Conservation (phyloP, 2,113 vertebrate species). For the Channa argus region DNA sequence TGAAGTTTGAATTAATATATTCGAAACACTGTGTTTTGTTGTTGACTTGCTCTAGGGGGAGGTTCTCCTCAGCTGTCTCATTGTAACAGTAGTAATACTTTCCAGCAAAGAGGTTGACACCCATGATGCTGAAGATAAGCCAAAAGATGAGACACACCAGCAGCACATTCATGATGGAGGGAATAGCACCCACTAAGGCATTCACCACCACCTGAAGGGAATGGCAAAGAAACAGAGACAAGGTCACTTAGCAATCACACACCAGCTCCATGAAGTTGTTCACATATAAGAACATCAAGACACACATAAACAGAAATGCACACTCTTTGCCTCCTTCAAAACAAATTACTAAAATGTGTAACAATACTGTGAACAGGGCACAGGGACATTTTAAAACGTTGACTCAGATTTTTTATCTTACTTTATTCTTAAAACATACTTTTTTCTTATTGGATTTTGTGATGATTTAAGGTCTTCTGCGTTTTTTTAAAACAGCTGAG, state of each 20-base stretch:
- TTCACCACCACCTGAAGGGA: conserved; percentile 95
- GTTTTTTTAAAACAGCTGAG: too few species aligned
- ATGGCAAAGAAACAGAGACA: conserved; percentile 46
- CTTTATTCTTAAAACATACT: too few species aligned
- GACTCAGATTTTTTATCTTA: too few species aligned
- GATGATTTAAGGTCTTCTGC: too few species aligned
- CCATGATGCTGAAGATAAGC: conserved; percentile 99
- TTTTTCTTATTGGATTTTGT: too few species aligned
- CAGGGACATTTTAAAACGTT: too few species aligned
- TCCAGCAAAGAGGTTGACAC: conserved; percentile 98
- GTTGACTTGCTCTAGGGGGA: conserved; percentile 85
- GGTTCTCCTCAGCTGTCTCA: conserved; percentile 86
- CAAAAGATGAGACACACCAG: conserved; percentile 99
- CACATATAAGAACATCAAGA: conserved; percentile 43
- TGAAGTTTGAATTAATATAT: conserved; percentile 85
- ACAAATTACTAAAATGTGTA: conserved; percentile 11
- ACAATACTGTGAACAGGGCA: conserved; percentile 9
- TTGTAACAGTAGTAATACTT: conserved; percentile 99
- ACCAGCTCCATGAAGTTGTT: conserved; percentile 6
- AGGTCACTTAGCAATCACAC: conserved; percentile 6
- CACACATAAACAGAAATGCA: conserved; percentile 56
- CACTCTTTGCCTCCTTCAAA: conserved; percentile 35
- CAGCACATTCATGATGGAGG: conserved; percentile 99
- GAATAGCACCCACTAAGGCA: conserved; percentile 98
- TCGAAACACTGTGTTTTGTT: conserved; percentile 90